These are phyloP conservation scores for Drosophila pectinifera DNA, from an alignment of 1,140 invertebrate species.

Conservation along the genomic window DNA sequence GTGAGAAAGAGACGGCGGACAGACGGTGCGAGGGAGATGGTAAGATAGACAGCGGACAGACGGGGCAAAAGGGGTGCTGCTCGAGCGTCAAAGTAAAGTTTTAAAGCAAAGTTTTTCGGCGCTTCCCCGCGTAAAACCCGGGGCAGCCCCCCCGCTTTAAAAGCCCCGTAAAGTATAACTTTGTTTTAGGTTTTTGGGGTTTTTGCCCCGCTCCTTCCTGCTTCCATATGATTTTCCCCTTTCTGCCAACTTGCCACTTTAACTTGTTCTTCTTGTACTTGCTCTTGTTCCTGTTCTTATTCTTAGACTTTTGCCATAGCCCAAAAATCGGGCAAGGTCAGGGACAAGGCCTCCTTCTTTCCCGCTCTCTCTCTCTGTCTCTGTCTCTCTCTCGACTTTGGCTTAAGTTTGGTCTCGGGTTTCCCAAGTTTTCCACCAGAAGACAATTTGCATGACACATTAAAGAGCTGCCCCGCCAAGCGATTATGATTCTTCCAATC, in stretches of 20 bases:
- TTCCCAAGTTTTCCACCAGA: conserved; percentile 30
- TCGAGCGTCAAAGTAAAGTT: conserved; percentile 74
- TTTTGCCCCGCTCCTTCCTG: conserved; percentile 32
- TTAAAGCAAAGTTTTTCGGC: conserved; percentile 82
- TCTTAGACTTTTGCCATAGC: conserved; percentile 67
- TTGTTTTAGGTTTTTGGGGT: conserved; percentile 83
- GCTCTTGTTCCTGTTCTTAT: conserved; percentile 44
- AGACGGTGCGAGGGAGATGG: conserved; percentile 35
- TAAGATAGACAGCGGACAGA: conserved; percentile 65
- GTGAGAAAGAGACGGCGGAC: conserved; percentile 10
- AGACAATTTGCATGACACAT: conserved; percentile 47
- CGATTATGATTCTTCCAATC: conserved; percentile 31
- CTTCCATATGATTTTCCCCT: conserved; percentile 21
- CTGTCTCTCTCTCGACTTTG: conserved; percentile 5
- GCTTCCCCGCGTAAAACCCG: conserved; percentile 30
- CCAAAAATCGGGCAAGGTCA: conserved; percentile 82
- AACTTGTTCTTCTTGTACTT: conserved; percentile 56
- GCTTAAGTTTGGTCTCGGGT: conserved; percentile 11
- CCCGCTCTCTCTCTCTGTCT: not conserved
- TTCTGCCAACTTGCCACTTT: conserved; percentile 55
- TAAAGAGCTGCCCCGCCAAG: conserved; percentile 14
- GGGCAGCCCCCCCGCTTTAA: conserved; percentile 53
- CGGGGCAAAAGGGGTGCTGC: conserved; percentile 52
- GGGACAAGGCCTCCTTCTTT: conserved; percentile 61
- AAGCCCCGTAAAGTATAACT: conserved; percentile 80